These are phyloP conservation scores for Morpho helenor DNA, from an alignment of 2,888 invertebrate species.

Conservation along the genomic window DNA sequence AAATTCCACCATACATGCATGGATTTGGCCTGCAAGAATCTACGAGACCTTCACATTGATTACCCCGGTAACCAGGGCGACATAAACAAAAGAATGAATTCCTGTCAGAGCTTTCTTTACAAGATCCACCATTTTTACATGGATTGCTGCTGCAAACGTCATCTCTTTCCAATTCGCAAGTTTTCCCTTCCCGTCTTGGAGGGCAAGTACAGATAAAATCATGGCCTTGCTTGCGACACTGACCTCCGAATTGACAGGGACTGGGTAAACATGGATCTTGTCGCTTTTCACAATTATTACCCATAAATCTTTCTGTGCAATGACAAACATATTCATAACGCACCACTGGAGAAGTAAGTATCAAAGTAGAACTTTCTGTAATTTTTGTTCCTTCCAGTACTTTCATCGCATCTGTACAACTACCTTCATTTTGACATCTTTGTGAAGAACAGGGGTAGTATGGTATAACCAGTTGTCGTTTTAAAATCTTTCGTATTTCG, in stretches of 20 bases:
- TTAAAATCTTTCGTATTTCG: slow-evolving; percentile 81
- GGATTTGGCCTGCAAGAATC: slow-evolving; percentile 96
- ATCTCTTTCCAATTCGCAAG: slow-evolving; percentile 90
- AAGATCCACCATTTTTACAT: slow-evolving; percentile 94
- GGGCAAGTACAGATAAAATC: slow-evolving; percentile 92
- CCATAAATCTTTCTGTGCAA: slow-evolving; percentile 91
- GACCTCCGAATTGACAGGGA: slow-evolving; percentile 91
- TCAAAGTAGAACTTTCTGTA: slow-evolving; percentile 88
- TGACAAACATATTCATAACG: slow-evolving; percentile 88
- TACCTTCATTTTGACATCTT: slow-evolving; percentile 88
- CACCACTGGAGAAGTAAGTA: slow-evolving; percentile 90
- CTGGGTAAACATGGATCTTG: slow-evolving; percentile 95
- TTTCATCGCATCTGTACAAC: slow-evolving; percentile 85
- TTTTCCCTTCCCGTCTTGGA: slow-evolving; percentile 87
- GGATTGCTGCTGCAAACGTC: slow-evolving; percentile 92
- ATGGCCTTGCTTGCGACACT: slow-evolving; percentile 90
- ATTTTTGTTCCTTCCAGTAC: slow-evolving; percentile 86
- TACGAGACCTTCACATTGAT: slow-evolving; percentile 91
- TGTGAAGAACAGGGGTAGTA: slow-evolving; percentile 87
- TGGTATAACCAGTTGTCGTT: slow-evolving; percentile 81
- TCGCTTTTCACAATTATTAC: slow-evolving; percentile 88
- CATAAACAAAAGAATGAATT: slow-evolving; percentile 95
- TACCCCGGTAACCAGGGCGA: slow-evolving; percentile 93
- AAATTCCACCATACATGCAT: slow-evolving; percentile 93
- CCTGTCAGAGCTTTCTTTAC: slow-evolving; percentile 91